Base-by-base conservation (phyloP, 2,797 vertebrate genomes). In the Chiroxiphia lanceolata region DNA sequence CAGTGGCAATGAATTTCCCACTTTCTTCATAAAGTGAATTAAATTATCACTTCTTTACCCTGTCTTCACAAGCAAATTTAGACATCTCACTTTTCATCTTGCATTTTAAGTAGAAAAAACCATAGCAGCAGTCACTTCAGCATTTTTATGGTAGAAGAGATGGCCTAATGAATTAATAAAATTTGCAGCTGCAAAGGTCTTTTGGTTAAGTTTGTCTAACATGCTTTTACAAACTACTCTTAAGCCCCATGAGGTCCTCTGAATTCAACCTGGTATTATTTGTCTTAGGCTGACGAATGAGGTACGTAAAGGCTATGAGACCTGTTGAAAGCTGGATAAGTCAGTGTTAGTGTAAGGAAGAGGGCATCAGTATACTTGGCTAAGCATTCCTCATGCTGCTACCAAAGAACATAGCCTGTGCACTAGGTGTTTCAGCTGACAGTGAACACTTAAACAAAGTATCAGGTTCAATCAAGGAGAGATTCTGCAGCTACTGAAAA, bases 1-100 rank as follows among this genome's bases (percentile, higher is more conserved):
- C 56, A n/a, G 63, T 65, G 42, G 78, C 27, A 6, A 71, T 15
- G 10, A 54, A 61, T 92, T 48, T 90, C 75, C 71, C 53, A 29
- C 38, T 80, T 94, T 83, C 90, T 94, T 92, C 60, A 61, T 83
- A 85, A 75, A 91, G 45, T 64, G 60, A 85, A 85, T 80, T 67
- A 48, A 72, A 67, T 92, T 89, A 68, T 80, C 79, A 40, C 51
- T 80, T 89, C 60, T 82, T 82, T 77, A 53, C 26, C 42, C 17
- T 72, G 23, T 68, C 76, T 74, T 90, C 81, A 34, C 53, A 40
- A 84, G 71, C 45, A 53, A 83, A 83, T 85, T 94, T 89, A 75
- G 79, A 83, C 48, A 65, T 64, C 60, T 56, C 6, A 2, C 38
- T 87, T 84, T 89, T 72, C 33, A 63, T 70, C 40, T 74, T 68